Percentiles rank a stretch among this genome's conserved stretches.
phyloP scores from a whole-genome alignment of 2,113 vertebrate species.

The Oxyruncus cristatus region DNA sequence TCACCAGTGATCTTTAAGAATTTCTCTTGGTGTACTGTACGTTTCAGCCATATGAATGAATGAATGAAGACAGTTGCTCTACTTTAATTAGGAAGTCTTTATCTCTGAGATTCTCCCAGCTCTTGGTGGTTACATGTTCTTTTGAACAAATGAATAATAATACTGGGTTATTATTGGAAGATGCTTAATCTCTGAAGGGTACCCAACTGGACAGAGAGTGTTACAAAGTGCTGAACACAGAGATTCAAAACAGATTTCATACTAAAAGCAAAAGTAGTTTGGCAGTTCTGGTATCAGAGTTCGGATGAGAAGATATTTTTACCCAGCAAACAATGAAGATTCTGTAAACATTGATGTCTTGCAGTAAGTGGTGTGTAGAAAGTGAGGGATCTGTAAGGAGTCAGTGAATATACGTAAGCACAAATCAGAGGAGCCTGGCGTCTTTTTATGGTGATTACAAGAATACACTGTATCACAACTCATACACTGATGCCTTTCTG shows the following conservation, averaged over 20 bases:
- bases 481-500: not conserved
- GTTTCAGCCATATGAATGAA: not conserved
- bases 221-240: not conserved
- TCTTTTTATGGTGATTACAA: not conserved
- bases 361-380: not conserved
- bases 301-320: not conserved
- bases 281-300: not conserved
- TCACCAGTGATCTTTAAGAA: not conserved
- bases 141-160: not conserved
- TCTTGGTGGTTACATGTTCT: not conserved
- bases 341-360: not conserved
- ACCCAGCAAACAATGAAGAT: not conserved
- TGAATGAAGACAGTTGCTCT: not conserved
- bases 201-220: not conserved
- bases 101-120: not conserved
- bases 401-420: not conserved
- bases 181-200: not conserved
- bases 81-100: not conserved
- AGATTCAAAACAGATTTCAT: not conserved
- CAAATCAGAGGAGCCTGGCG: not conserved
- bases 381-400: not conserved
- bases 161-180: not conserved
- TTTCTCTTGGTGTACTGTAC: not conserved
- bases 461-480: not conserved
- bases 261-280: not conserved